These are phyloP conservation scores for Phania funesta DNA, from an alignment of 2,888 invertebrate species.

Conservation along the genomic window DNA sequence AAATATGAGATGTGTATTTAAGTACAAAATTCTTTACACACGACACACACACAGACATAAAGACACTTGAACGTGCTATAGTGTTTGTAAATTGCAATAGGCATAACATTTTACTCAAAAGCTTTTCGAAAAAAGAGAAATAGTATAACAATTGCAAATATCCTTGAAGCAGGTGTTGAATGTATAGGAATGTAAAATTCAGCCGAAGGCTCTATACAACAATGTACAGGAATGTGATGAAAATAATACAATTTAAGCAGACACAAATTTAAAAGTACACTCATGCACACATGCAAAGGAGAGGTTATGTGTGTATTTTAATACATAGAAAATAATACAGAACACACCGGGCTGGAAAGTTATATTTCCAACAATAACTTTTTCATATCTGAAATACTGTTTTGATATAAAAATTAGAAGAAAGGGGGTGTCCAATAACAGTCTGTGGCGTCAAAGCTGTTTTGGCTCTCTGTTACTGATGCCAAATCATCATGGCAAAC, in stretches of 20 bases:
- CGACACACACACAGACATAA: background rate
- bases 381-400: too few species aligned
- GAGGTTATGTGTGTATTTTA: background rate
- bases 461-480: too few species aligned
- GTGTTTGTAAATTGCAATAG: slow-evolving; percentile 24
- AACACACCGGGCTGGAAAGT: background rate
- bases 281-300: background rate
- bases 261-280: slow-evolving; percentile 22
- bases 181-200: slow-evolving; percentile 12
- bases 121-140: background rate
- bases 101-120: slow-evolving; percentile 11
- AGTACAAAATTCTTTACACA: background rate
- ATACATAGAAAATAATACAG: background rate
- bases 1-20: background rate
- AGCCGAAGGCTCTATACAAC: slow-evolving; percentile 28
- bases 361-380: background rate
- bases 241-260: slow-evolving; percentile 41
- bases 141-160: background rate
- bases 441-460: too few species aligned
- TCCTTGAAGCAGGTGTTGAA: slow-evolving; percentile 55
- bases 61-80: background rate
- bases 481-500: too few species aligned
- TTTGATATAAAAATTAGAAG: too few species aligned
- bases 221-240: slow-evolving; percentile 14
- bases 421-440: too few species aligned